A percentile compares a stretch with the other conserved stretches of the same genome.
Evolutionary conservation across 2,113 vertebrate genomes (phyloP).

Genomic region (Tauraco erythrolophus): DNA sequence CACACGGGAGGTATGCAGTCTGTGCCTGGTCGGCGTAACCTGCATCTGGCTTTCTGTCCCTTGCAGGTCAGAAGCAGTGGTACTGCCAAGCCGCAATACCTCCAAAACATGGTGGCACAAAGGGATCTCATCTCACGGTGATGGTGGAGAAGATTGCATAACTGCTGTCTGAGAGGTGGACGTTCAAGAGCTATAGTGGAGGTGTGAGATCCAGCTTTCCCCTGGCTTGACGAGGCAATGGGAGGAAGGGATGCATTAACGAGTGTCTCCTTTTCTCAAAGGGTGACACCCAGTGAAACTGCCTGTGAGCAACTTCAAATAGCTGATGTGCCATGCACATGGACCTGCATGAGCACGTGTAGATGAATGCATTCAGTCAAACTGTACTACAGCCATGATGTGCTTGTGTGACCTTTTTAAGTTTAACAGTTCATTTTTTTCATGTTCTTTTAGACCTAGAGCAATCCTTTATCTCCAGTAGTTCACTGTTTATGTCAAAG

Average conservation of each 20-base stretch:
- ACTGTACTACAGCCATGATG: background rate
- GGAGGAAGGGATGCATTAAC: background rate
- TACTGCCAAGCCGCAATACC: background rate
- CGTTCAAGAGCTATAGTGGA: background rate
- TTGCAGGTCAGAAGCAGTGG: background rate
- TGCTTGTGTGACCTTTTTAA: background rate
- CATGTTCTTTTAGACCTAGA: background rate
- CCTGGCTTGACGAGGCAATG: background rate
- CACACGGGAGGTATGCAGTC: background rate
- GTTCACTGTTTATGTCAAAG: background rate
- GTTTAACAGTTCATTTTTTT: background rate
- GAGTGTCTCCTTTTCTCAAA: background rate
- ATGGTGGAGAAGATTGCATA: fast-evolving
- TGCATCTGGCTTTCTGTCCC: background rate
- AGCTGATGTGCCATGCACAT: background rate
- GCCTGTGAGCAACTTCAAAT: background rate
- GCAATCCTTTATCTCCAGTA: background rate
- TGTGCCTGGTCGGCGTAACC: background rate
- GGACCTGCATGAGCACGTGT: background rate
- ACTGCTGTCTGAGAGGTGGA: background rate
- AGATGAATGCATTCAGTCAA: background rate
- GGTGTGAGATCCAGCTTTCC: background rate
- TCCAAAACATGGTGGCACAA: fast-evolving
- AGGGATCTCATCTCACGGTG: background rate
- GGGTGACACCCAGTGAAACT: background rate